These are phyloP conservation scores for Caenorhabditis auriculariae DNA, from an alignment of 2,888 invertebrate species.

Conservation along the genomic window DNA sequence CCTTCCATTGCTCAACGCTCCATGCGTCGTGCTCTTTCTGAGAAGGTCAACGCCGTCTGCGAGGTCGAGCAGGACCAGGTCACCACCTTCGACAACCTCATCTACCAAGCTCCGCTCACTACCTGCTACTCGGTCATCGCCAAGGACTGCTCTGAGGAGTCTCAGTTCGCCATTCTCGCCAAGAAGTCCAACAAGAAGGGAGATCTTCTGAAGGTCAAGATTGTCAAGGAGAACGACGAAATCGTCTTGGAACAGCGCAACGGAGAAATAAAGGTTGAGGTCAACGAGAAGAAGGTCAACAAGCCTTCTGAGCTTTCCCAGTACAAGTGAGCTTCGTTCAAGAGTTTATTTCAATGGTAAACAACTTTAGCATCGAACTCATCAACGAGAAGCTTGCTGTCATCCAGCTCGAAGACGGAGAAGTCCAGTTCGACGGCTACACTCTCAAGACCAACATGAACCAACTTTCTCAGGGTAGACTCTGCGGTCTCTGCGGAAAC, in stretches of 20 bases:
- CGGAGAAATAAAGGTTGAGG: slow-evolving; percentile 18
- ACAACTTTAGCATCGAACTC: slow-evolving; percentile 5
- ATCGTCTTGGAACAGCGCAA: slow-evolving; percentile 14
- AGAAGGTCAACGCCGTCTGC: slow-evolving; percentile 25
- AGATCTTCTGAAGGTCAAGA: slow-evolving; percentile 37
- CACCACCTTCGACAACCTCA: slow-evolving; percentile 60
- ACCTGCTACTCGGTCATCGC: slow-evolving; percentile 65
- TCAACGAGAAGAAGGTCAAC: slow-evolving; percentile 39
- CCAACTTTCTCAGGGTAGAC: slow-evolving; percentile 33
- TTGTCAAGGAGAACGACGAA: slow-evolving; percentile 18
- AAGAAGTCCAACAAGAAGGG: slow-evolving; percentile 50
- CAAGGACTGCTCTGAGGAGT: slow-evolving; percentile 64
- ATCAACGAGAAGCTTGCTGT: slow-evolving; percentile 23
- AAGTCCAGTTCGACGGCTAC: slow-evolving; percentile 53
- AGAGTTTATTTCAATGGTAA: neutral
- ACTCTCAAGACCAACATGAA: slow-evolving; percentile 41
- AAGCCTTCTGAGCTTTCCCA: neutral
- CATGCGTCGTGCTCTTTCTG: slow-evolving; percentile 4
- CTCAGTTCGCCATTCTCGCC: slow-evolving; percentile 63
- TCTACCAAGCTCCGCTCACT: slow-evolving; percentile 52
- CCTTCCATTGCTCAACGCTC: slow-evolving; percentile 27
- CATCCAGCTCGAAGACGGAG: slow-evolving; percentile 41
- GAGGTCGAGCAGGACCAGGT: slow-evolving; percentile 37
- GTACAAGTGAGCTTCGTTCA: neutral
- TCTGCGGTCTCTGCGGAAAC: slow-evolving; percentile 62